phyloP scores from a whole-genome alignment of 2,888 invertebrate species.

The Oxyscelio sp. region DNA sequence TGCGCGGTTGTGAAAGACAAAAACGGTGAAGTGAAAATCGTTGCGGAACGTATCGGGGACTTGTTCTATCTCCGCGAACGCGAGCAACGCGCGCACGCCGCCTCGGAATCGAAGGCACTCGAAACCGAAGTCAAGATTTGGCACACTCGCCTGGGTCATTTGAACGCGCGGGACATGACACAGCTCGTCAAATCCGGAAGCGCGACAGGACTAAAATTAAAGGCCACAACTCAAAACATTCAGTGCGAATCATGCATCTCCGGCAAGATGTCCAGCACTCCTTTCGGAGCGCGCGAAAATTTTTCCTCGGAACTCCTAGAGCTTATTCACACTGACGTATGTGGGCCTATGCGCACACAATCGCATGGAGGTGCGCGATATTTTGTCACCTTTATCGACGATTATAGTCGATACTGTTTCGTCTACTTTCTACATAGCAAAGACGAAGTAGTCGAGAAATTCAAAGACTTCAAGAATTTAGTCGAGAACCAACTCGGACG shows the following conservation, averaged over 20 bases:
- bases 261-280: conserved; percentile 24
- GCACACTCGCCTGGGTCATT: conserved; percentile 67
- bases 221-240: too few species aligned
- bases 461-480: conserved; percentile 56
- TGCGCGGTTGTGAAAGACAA: conserved; percentile 2
- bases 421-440: conserved; percentile 65
- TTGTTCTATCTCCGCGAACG: too few species aligned
- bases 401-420: conserved; percentile 74
- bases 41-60: conserved; percentile 6
- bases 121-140: conserved; percentile 51
- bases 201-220: not conserved
- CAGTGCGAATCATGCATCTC: conserved; percentile 10
- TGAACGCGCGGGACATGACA: conserved; percentile 49
- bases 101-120: too few species aligned
- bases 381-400: conserved; percentile 78
- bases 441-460: conserved; percentile 60
- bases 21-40: not conserved
- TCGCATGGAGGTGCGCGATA: conserved; percentile 39
- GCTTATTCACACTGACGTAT: not conserved
- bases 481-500: conserved; percentile 65
- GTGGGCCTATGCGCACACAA: not conserved
- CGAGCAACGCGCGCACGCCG: too few species aligned
- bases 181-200: not conserved
- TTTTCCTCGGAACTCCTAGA: conserved; percentile 18
- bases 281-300: conserved; percentile 30